Base-by-base conservation (phyloP, 2,797 vertebrate genomes). In the Dipus sagitta region DNA sequence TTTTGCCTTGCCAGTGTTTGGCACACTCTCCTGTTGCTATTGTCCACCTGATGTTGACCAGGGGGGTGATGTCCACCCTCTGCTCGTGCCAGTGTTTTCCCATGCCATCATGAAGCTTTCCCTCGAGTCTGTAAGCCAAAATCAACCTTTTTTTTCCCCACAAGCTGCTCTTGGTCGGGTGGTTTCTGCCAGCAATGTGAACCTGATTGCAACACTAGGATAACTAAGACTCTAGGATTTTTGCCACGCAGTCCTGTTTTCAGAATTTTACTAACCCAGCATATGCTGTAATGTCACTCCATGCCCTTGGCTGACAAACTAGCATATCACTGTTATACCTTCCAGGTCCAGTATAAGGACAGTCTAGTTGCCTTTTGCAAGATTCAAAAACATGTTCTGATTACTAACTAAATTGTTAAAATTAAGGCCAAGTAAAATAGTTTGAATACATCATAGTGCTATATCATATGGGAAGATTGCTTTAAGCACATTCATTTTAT, bases 301-400 rank as follows among this genome's bases (percentile, higher is more conserved):
- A 54, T 3, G 14, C 30, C 70, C n/a, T 94, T 90, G 34, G 10
- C 38, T 42, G 8, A 47, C 34, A 83, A 95, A 76, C 13, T 34
- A 68, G 68, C 4, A 4, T 13, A 9, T 54, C 67, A 72, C 13
- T 20, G 34, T 91, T 20, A 15, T 32, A 62, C 20, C 79, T 89
- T 64, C 42, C 6, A 32, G 77, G 65, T 82, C 24, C 38, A 47
- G 2, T 2, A 4, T 23, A 81, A 93, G 54, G 5, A 77, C 14
- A 92, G 77, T n/a, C 77, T 58, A 21, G 42, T 34, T 82, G 21
- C 26, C 38, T 95, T 93, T 80, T 54, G 87, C 3, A 82, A 75
- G 42, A 94, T 88, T 86, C 52, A 81, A 85, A 92, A 91, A 64
- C 13, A 60, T 82, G 77, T 81, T 79, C 2, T 82, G 67, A 85